phyloP scores from a whole-genome alignment of 2,113 vertebrate genomes.

The Prolemur simus region DNA sequence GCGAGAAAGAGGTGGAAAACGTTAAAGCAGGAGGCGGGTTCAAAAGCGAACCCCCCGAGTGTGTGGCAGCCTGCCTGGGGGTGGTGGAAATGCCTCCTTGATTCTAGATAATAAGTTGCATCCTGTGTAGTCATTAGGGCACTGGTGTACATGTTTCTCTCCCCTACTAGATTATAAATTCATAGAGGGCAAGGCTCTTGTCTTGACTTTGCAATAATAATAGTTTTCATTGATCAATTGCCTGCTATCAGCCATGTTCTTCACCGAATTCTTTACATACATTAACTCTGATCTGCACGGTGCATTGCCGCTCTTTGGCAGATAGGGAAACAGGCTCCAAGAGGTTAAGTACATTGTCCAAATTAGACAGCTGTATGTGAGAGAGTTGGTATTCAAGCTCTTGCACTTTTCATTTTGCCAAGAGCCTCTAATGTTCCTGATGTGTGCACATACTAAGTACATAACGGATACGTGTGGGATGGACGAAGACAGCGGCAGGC shows the following conservation, averaged over 20 bases:
- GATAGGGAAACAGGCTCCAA: neutral
- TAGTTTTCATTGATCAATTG: neutral
- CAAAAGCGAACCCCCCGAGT: rapidly evolving
- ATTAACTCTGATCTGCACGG: no score
- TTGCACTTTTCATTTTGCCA: neutral
- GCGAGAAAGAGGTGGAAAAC: neutral
- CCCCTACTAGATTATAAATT: neutral
- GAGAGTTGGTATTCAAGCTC: neutral
- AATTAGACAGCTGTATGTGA: neutral
- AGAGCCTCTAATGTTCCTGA: neutral
- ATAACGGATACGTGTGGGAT: neutral
- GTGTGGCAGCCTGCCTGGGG: no score
- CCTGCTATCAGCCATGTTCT: neutral
- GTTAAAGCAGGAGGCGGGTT: neutral
- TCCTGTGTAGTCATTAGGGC: neutral
- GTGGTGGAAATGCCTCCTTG: neutral
- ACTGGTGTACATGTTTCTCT: neutral
- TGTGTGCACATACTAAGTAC: neutral
- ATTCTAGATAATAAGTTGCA: neutral
- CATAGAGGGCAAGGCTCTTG: neutral
- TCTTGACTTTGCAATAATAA: neutral
- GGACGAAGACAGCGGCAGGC: neutral
- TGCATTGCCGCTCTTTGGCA: neutral
- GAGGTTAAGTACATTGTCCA: neutral
- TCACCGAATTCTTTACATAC: neutral